Percentiles rank a stretch among this genome's conserved stretches.
phyloP scores from a whole-genome alignment of 2,888 invertebrate genomes.

The Noctua pronuba region DNA sequence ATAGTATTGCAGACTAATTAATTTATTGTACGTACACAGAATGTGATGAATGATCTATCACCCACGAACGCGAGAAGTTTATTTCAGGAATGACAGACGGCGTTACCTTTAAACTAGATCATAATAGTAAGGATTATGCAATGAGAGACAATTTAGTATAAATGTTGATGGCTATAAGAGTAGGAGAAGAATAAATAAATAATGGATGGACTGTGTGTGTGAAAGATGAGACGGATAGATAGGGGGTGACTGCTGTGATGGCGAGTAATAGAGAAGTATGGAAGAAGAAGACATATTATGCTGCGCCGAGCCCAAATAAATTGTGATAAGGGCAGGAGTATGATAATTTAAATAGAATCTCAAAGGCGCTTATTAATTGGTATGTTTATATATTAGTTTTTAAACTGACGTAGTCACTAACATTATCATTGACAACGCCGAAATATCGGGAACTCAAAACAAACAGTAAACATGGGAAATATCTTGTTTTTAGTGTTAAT shows the following conservation, averaged over 20 bases:
- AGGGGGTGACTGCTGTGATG: background rate
- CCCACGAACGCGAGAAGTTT: conserved; percentile 31
- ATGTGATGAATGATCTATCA: conserved; percentile 45
- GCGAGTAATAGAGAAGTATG: background rate
- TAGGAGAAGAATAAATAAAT: background rate
- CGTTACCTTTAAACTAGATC: conserved; percentile 31
- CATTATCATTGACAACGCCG: too few relatives aligned
- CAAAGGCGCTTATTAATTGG: too few relatives aligned
- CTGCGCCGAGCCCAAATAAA: too few relatives aligned
- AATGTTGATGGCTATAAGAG: background rate
- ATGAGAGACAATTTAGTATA: background rate
- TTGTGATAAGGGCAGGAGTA: too few relatives aligned
- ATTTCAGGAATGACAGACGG: conserved; percentile 44
- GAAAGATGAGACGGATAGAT: fast-evolving
- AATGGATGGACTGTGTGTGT: background rate
- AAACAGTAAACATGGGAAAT: too few relatives aligned
- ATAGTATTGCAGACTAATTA: conserved; percentile 28
- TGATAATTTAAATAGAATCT: too few relatives aligned
- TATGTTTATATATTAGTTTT: too few relatives aligned
- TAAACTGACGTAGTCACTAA: too few relatives aligned
- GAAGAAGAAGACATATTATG: background rate
- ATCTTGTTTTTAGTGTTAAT: too few relatives aligned
- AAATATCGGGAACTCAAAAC: too few relatives aligned
- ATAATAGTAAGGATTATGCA: conserved; percentile 12
- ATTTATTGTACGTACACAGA: conserved; percentile 17